Conservation (phyloP, 2,797 vertebrate species). For the Discoglossus pictus region DNA sequence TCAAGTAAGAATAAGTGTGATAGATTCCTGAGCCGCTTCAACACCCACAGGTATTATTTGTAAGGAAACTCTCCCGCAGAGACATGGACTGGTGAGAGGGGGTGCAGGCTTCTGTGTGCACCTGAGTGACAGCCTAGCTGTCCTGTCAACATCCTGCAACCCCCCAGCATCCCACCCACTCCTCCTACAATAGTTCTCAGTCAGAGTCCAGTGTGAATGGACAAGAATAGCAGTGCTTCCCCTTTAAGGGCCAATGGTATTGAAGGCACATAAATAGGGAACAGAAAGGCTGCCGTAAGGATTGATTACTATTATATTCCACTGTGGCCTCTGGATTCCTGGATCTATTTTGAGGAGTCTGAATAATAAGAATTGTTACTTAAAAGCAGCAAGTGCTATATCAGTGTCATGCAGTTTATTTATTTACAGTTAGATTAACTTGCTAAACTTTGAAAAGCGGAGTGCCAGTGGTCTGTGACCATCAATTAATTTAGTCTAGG, state of each 20-base stretch:
- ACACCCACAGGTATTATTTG: constrained; percentile 81
- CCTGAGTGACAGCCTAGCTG: constrained; percentile 72
- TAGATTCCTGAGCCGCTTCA: constrained; percentile 69
- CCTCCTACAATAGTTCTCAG: constrained; percentile 66
- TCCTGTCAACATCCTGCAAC: constrained; percentile 61
- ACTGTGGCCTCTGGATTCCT: constrained; percentile 44
- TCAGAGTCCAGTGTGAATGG: constrained; percentile 67
- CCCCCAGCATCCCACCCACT: constrained; percentile 63
- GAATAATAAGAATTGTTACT: too few relatives aligned
- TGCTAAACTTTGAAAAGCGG: too few relatives aligned
- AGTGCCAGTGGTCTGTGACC: too few relatives aligned
- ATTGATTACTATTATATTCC: constrained; percentile 61
- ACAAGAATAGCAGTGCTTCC: constrained; percentile 67
- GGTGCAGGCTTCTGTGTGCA: constrained; percentile 71
- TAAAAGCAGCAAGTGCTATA: too few relatives aligned
- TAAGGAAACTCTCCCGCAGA: constrained; percentile 74
- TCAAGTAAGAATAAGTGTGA: constrained; percentile 69
- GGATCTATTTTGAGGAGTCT: too few relatives aligned
- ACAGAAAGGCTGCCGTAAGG: constrained; percentile 63
- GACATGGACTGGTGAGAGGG: constrained; percentile 72
- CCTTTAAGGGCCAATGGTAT: constrained; percentile 54
- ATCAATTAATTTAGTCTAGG: too few relatives aligned
- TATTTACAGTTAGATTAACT: too few relatives aligned
- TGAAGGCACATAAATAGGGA: constrained; percentile 61
- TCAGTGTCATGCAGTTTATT: too few relatives aligned